Evolutionary conservation across 30 jellyfish, hydroid and myxozoan species (phyloP), one percentile per base, ranked within the genome.

Genomic region (Catostylus mosaicus): DNA sequence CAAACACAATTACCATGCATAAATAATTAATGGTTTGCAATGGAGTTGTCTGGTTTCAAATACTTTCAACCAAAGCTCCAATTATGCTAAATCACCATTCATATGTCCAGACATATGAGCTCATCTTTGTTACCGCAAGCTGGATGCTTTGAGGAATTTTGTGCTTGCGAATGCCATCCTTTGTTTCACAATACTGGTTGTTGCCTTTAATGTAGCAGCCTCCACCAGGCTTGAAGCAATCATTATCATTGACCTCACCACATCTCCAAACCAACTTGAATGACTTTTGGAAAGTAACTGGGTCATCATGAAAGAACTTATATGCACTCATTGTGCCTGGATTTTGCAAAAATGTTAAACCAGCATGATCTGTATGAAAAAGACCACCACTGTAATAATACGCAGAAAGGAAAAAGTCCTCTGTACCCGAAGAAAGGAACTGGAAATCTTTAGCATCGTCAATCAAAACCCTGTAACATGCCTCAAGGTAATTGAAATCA

Each of bases 251-350:
- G 40, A 71, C 87, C 63, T 90, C 97, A 7, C 96, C 95, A 54
- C 86, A 70, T 67, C 97, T 78, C 97, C 97, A 90, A 7, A 90
- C 30, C 72, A 90, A 82, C 67, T 78, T 70, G 67, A 90, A 90
- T 7, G 89, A 62, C 76, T 90, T 54, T 11, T 64, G 34, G 61
- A 90, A 77, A 59, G 77, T 26, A 40, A 90, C 89, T 4, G 97
- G 97, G 67, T 90, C 97, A 19, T 80, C 91, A 38, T 60, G 92
- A 72, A 90, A 90, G 88, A 90, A 74, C 71, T 90, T 90, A 80
- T 90, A 90, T 3, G 97, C 97, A 66, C 96, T 90, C 97, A 90
- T 90, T 24, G 95, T 75, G 27, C 97, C 97, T 30, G 97, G 97
- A 19, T 64, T 34, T 19, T 54, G 40, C 43, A 65, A 16, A 36